Evolutionary conservation across 2,797 vertebrate species (phyloP).

Genomic region (Fistularia commersonii): DNA sequence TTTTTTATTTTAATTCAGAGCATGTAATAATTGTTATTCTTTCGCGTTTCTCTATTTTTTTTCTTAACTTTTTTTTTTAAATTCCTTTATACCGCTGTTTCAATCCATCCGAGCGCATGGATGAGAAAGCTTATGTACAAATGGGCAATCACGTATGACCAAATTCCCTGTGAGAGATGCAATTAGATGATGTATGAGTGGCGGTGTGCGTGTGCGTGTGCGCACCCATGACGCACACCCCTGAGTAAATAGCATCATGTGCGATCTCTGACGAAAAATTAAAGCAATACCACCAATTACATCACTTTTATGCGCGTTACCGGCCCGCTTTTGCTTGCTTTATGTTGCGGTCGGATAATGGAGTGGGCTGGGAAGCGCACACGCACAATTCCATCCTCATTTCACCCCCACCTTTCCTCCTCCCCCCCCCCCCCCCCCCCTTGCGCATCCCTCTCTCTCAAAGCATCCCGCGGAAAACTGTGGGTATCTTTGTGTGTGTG

Average conservation of each 20-base stretch:
- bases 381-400: slow-evolving; percentile 1
- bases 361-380: neutral
- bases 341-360: no score
- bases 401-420: neutral
- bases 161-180: slow-evolving; percentile 32
- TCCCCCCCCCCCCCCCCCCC: no score
- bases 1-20: neutral
- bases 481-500: neutral
- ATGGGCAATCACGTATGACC: slow-evolving; percentile 40
- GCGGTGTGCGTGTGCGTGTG: slow-evolving; percentile 4
- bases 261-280: slow-evolving; percentile 3
- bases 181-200: slow-evolving; percentile 35
- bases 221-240: slow-evolving; percentile 3
- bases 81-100: slow-evolving; percentile 2
- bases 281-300: slow-evolving; percentile 11
- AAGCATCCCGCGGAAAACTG: slow-evolving; percentile 10
- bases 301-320: slow-evolving; percentile 12
- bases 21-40: no score
- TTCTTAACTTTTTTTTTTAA: no score
- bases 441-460: slow-evolving; percentile 10
- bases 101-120: slow-evolving; percentile 14
- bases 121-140: slow-evolving; percentile 29
- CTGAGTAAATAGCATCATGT: neutral
- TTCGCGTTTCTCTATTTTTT: no score
- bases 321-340: slow-evolving; percentile 1